Evolutionary conservation across 1,140 invertebrate genomes (phyloP).

Genomic region (Amyelois transitella): DNA sequence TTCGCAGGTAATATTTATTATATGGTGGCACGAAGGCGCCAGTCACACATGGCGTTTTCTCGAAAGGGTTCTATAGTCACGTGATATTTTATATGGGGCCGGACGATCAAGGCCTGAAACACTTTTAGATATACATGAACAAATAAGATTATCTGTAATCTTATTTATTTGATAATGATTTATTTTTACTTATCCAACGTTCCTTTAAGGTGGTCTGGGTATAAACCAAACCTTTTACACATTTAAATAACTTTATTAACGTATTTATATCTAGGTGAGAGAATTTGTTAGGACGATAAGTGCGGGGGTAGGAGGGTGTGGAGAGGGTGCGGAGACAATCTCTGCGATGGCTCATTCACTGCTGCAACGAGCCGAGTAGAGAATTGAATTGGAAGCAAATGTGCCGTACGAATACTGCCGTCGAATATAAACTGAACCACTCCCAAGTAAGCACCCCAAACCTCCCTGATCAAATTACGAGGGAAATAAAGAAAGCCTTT

Average conservation of each 20-base stretch:
- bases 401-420: conserved; percentile 56
- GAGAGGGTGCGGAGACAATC: conserved; percentile 42
- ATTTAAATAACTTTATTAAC: conserved; percentile 18
- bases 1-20: conserved; percentile 23
- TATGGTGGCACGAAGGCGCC: conserved; percentile 18
- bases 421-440: conserved; percentile 62
- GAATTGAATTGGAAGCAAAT: conserved; percentile 71
- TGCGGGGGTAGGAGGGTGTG: conserved; percentile 10
- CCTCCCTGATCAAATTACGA: conserved; percentile 39
- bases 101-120: neutral
- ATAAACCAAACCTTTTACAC: conserved; percentile 12
- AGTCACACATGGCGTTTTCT: conserved; percentile 8
- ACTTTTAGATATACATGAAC: neutral
- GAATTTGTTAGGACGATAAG: conserved; percentile 19
- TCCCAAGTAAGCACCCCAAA: conserved; percentile 37
- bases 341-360: conserved; percentile 62
- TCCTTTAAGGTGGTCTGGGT: neutral
- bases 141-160: neutral
- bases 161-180: neutral
- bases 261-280: conserved; percentile 20
- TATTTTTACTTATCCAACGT: neutral
- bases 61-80: neutral
- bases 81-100: neutral
- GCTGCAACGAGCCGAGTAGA: conserved; percentile 59
- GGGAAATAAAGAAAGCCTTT: conserved; percentile 30